Evolutionary conservation across 2,888 invertebrate species (phyloP).

Genomic region (Horisme vitalbata): DNA sequence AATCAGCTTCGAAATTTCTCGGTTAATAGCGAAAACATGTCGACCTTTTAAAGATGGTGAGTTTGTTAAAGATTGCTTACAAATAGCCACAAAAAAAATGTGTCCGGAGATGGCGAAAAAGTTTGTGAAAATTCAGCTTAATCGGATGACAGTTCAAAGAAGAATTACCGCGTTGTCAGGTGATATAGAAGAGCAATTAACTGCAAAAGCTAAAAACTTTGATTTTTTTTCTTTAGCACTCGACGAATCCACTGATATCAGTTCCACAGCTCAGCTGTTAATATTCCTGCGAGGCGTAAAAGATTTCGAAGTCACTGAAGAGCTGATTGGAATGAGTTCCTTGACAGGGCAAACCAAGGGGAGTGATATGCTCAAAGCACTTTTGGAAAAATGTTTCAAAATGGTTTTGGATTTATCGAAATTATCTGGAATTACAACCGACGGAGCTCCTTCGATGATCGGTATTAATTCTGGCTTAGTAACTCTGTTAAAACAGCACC

Average conservation of each 20-base stretch:
- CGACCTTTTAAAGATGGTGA: conserved; percentile 22
- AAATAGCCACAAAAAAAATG: no score
- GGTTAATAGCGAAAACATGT: conserved; percentile 18
- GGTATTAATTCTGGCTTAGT: conserved; percentile 32
- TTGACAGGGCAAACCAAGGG: conserved; percentile 25
- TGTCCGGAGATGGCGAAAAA: no score
- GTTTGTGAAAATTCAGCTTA: no score
- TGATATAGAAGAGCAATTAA: conserved; percentile 12
- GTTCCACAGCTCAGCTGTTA: conserved; percentile 17
- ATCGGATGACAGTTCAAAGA: no score
- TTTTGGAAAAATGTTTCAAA: conserved; percentile 26
- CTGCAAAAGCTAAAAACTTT: conserved; percentile 9
- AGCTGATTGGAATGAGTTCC: conserved; percentile 20
- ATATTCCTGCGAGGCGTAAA: no score
- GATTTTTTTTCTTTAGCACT: conserved; percentile 16
- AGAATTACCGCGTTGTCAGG: conserved; percentile 1
- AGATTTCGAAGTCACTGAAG: conserved; percentile 15
- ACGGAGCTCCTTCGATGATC: conserved; percentile 34
- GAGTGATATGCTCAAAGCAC: conserved; percentile 22
- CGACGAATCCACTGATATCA: conserved; percentile 9
- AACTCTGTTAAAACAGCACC: conserved; percentile 32
- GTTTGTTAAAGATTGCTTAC: conserved; percentile 13
- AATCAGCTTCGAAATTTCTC: conserved; percentile 20
- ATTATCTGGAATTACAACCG: conserved; percentile 29
- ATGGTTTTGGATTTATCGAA: conserved; percentile 21